Conservation (phyloP, 2,888 invertebrate genomes). For the Noctua comes region DNA sequence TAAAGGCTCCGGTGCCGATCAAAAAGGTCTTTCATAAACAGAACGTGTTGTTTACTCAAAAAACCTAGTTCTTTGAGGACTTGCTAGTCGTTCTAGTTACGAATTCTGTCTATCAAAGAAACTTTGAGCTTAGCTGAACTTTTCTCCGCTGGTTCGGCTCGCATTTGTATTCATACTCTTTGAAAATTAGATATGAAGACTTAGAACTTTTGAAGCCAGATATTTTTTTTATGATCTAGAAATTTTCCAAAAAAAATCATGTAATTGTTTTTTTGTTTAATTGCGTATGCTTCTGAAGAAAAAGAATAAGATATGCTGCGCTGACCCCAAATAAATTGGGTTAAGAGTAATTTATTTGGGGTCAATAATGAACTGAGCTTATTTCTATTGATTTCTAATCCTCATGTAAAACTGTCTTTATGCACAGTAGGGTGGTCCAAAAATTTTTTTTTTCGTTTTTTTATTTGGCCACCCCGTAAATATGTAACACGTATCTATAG, state of each 20-base stretch:
- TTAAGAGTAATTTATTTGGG: not conserved
- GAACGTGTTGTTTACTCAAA: slow-evolving; percentile 34
- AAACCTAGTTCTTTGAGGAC: slow-evolving; percentile 38
- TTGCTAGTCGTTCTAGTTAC: slow-evolving; percentile 39
- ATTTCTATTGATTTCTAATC: not conserved
- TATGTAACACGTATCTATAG: no score
- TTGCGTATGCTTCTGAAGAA: not conserved
- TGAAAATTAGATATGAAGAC: slow-evolving; percentile 61
- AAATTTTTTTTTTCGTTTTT: no score
- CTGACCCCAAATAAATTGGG: not conserved
- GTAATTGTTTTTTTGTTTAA: not conserved
- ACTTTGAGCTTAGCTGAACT: slow-evolving; percentile 64
- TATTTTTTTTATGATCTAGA: not conserved
- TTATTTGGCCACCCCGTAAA: no score
- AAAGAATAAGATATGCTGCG: not conserved
- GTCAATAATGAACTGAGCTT: not conserved
- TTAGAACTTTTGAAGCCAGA: not conserved
- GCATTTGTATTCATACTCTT: slow-evolving; percentile 52
- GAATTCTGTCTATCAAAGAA: slow-evolving; percentile 68
- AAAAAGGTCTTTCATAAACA: slow-evolving; percentile 33
- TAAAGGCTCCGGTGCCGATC: slow-evolving; percentile 6
- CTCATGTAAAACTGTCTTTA: not conserved
- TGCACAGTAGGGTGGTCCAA: no score
- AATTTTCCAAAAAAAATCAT: not conserved
- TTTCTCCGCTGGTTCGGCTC: slow-evolving; percentile 50